Evolutionary conservation across 2,888 invertebrate species (phyloP), one percentile per base, ranked within the genome.

Genomic region (Mesorhabditis spiculigera): DNA sequence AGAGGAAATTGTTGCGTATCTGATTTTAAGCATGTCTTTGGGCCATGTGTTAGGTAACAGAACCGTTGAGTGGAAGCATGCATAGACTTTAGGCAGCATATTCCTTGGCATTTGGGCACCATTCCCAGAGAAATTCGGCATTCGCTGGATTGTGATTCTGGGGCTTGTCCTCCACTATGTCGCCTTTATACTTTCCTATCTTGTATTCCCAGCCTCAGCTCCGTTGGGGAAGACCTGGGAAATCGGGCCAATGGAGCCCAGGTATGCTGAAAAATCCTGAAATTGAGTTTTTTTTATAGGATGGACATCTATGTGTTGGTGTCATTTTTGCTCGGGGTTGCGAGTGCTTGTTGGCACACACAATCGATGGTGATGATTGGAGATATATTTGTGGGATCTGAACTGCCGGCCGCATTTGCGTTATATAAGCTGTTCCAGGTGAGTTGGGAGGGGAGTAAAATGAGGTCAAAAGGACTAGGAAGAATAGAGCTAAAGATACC

Each of bases 301-400:
- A 88, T 90, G 3, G 87, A 88, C 68, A 82, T 92, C 66, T 95
- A 95, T 0, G 90, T 97, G 87, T 87, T 93, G 67, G 94, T 94
- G 87, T 93, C 94, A 72, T 92, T 95, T 82, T 88, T 95, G 0
- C 89, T 97, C 42, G 97, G 97, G 0, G 91, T 97, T 79, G 96
- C 95, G 0, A 97, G 97, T 86, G 92, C 94, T 16, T 95, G 95
- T 87, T 95, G 91, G 88, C 96, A 96, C 85, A 97, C 97, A 0
- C 89, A 89, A 88, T 91, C 96, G 58, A 95, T 94, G 86, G 93
- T 95, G 0, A 91, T 95, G 72, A 88, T 97, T 50, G 95, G 95
- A 1, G 91, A 91, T 5, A 90, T 93, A 64, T 97, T 92, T 86
- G 90, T 92, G 0, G 91, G 58, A n/a, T n/a, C 93, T 69, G 92